Evolutionary conservation across 2,888 invertebrate genomes (phyloP).

Genomic region (Anodontia alba): DNA sequence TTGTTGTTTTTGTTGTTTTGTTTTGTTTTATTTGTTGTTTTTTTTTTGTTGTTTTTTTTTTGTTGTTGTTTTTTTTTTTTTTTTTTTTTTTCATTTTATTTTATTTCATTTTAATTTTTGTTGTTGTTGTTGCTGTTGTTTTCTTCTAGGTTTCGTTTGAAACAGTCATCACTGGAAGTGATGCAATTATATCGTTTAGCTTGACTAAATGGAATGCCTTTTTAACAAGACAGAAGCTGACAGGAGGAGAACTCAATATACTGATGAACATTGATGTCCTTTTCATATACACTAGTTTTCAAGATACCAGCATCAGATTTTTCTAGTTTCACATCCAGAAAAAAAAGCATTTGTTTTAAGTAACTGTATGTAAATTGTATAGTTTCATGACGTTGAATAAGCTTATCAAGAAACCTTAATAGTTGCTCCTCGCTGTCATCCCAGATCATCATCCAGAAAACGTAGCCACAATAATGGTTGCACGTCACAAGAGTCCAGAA

Average conservation of each 20-base stretch:
- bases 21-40: too few species aligned
- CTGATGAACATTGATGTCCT: background rate
- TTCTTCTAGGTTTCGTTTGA: background rate
- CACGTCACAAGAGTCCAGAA: background rate
- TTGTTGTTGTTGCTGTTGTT: too few species aligned
- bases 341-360: background rate
- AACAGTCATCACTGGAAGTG: background rate
- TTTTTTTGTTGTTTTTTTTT: too few species aligned
- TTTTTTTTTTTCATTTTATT: too few species aligned
- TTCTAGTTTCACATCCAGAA: background rate
- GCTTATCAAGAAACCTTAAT: background rate
- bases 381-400: background rate
- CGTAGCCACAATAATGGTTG: conserved; percentile 18
- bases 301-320: background rate
- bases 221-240: background rate
- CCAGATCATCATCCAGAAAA: conserved; percentile 22
- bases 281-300: background rate
- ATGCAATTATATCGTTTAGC: background rate
- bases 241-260: conserved; percentile 5
- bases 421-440: conserved; percentile 1
- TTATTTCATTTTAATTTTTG: too few species aligned
- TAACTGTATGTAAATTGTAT: background rate
- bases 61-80: too few species aligned
- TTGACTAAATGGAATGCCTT: background rate
- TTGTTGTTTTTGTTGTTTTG: too few species aligned